These are phyloP conservation scores for Phocoena phocoena DNA, from an alignment of 2,113 vertebrate genomes.

Conservation along the genomic window DNA sequence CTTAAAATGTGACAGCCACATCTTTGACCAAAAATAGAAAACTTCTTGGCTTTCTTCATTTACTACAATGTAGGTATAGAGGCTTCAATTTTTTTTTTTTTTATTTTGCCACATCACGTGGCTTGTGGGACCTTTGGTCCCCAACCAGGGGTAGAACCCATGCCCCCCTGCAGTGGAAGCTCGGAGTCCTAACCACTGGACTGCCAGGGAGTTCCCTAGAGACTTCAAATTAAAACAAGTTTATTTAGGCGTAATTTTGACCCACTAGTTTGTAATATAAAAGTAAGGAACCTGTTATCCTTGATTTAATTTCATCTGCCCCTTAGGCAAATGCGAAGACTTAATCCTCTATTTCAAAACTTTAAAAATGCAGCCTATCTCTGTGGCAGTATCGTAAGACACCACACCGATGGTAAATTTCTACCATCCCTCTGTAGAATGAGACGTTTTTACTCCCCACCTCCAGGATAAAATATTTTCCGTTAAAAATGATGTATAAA, in stretches of 20 bases:
- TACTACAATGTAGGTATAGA: background rate
- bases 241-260: background rate
- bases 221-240: background rate
- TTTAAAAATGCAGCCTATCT: background rate
- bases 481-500: background rate
- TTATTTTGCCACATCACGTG: background rate
- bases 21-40: slow-evolving; percentile 14
- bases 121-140: background rate
- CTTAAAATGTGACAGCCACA: background rate
- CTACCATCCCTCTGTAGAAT: background rate
- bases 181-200: background rate
- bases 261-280: background rate
- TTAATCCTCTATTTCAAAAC: background rate
- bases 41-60: background rate
- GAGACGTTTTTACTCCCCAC: background rate
- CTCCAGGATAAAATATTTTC: background rate
- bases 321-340: background rate
- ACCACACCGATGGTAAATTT: background rate
- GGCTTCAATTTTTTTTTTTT: background rate
- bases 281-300: background rate
- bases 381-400: background rate
- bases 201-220: background rate
- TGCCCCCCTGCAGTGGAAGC: background rate
- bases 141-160: background rate
- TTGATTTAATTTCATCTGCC: background rate